Base-by-base conservation (phyloP, 2,113 vertebrate genomes). In the Morone saxatilis region DNA sequence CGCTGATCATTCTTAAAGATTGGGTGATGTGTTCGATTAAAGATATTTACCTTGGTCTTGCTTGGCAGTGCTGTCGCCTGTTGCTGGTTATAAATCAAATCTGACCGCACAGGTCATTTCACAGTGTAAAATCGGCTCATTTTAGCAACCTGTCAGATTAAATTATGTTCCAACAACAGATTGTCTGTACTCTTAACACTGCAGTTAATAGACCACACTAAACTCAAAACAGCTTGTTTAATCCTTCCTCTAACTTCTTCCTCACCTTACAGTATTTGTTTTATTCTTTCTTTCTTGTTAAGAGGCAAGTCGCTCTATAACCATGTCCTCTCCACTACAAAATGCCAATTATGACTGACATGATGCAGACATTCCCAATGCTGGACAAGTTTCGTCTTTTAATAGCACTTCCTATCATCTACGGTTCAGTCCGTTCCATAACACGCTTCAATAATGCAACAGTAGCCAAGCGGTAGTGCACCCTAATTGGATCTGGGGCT, bases 361-460 rank as follows among this genome's bases (percentile, higher is more conserved):
- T n/a, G n/a, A n/a, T n/a, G n/a, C n/a, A n/a, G n/a, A n/a, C n/a
- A n/a, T n/a, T n/a, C n/a, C n/a, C n/a, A n/a, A 31, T 81, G 60
- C 66, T 70, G 81, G 62, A 54, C 45, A 31, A 13, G 47, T 81
- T 73, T 76, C 43, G 60, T 62, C 56, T 31, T 4, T 73, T 78
- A 69, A 74, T 56, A 63, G 22, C 25, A 0, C 48, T 86, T 41
- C 66, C 63, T 16, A 57, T 73, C 54, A 71, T 67, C 22, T 56
- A n/a, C 63, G 56, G 61, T 84, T 84, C 75, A 78, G 4, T 19
- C 67, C 48, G n/a, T 63, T 88, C 47, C 57, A 53, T 54, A 71
- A 57, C 67, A 59, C 48, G 5, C 74, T 87, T 94, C 81, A 93
- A 85, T 92, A 92, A 92, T 89, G 83, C 88, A 93, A 41, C 45